phyloP scores from a whole-genome alignment of 2,888 invertebrate genomes.

The Latrodectus elegans region DNA sequence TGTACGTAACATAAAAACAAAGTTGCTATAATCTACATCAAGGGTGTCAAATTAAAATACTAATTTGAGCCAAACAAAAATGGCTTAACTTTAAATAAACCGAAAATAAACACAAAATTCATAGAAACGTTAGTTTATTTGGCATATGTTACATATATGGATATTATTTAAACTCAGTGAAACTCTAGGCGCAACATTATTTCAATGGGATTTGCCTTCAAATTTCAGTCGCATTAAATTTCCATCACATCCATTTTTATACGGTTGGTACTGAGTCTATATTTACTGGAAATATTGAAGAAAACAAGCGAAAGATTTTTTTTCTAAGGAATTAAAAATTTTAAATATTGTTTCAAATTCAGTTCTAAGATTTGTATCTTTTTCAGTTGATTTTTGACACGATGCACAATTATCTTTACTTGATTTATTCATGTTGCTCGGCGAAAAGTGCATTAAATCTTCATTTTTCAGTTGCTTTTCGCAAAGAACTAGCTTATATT shows the following conservation, averaged over 20 bases:
- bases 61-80: too few relatives aligned
- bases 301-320: constrained; percentile 1
- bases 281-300: constrained; percentile 5
- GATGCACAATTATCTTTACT: neutral
- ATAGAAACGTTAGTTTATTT: too few relatives aligned
- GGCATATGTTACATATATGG: too few relatives aligned
- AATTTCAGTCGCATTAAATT: constrained; percentile 36
- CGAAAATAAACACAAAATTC: too few relatives aligned
- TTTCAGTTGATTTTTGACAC: neutral
- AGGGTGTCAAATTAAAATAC: too few relatives aligned
- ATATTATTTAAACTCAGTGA: too few relatives aligned
- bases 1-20: too few relatives aligned
- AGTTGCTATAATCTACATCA: too few relatives aligned
- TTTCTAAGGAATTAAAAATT: neutral
- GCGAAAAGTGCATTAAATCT: constrained; percentile 7
- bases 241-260: constrained; percentile 12
- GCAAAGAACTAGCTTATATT: constrained; percentile 24
- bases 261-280: constrained; percentile 19
- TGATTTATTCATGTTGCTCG: neutral
- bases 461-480: constrained; percentile 4
- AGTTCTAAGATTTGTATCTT: neutral
- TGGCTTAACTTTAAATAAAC: too few relatives aligned
- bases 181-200: neutral
- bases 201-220: constrained; percentile 36
- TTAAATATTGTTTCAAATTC: constrained; percentile 14